These are phyloP conservation scores for Ophiothrix spiculata DNA, from an alignment of 35 echinoderm and acorn worm genomes.

Conservation along the genomic window DNA sequence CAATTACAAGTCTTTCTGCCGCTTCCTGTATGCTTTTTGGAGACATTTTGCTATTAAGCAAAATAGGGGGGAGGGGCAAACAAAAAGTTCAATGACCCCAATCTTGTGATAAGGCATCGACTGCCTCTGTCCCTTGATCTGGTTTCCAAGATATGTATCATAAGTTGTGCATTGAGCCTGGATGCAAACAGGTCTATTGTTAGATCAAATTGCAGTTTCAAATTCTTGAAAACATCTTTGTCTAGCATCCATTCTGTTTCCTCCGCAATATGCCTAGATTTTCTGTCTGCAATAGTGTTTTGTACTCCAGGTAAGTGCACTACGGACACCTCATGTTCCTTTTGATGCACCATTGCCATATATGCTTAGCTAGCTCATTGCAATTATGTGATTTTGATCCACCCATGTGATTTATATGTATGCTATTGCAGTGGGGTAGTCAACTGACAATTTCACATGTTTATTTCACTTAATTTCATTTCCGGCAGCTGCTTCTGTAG, in stretches of 20 bases:
- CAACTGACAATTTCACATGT: conserved; percentile 49
- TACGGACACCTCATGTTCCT: conserved; percentile 58
- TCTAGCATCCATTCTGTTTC: conserved; percentile 75
- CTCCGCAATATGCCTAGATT: conserved; percentile 52
- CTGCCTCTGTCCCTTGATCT: conserved; percentile 46
- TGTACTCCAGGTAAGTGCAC: conserved; percentile 49
- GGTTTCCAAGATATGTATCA: conserved; percentile 76
- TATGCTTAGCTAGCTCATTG: conserved; percentile 48
- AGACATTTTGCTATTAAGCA: conserved; percentile 56
- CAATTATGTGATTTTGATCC: conserved; percentile 49
- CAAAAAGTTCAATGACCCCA: conserved; percentile 54
- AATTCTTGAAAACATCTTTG: conserved; percentile 40
- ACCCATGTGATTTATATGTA: conserved; percentile 68
- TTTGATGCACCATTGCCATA: conserved; percentile 75
- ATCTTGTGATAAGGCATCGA: conserved; percentile 69
- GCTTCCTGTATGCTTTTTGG: conserved; percentile 49
- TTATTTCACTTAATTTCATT: neutral
- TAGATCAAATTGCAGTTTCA: conserved; percentile 14
- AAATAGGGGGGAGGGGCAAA: conserved; percentile 65
- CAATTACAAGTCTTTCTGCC: conserved; percentile 55
- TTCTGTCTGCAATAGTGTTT: conserved; percentile 47
- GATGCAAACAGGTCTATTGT: conserved; percentile 77
- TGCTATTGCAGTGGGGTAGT: conserved; percentile 59
- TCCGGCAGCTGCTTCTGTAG: conserved; percentile 4
- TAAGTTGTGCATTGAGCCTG: conserved; percentile 51